Evolutionary conservation across 2,888 invertebrate genomes (phyloP).

Genomic region (Brachylomia viminalis): DNA sequence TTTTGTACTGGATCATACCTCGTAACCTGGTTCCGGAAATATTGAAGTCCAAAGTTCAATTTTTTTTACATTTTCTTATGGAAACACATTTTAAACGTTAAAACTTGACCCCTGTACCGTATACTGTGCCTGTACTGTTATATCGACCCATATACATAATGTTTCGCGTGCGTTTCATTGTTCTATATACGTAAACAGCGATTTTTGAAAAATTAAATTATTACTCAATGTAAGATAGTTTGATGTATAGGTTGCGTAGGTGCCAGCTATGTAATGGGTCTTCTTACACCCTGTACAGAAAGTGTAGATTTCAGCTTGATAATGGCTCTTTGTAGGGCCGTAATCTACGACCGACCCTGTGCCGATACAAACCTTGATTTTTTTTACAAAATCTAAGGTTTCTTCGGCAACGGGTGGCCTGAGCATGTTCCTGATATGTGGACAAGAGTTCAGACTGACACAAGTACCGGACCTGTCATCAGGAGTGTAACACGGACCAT

Average conservation of each 20-base stretch:
- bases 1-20: too few species aligned
- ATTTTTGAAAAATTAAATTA: too few species aligned
- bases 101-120: too few species aligned
- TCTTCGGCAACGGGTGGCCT: conserved; percentile 26
- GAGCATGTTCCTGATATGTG: conserved; percentile 28
- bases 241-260: neutral
- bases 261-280: neutral
- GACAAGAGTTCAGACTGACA: conserved; percentile 31
- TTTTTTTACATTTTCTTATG: too few species aligned
- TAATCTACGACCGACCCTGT: neutral
- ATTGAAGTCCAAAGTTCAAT: too few species aligned
- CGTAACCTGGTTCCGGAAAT: too few species aligned
- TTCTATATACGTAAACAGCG: too few species aligned
- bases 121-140: too few species aligned
- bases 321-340: neutral
- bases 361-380: conserved; percentile 38
- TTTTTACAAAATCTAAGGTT: conserved; percentile 14
- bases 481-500: conserved; percentile 68
- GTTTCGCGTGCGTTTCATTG: too few species aligned
- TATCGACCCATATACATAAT: too few species aligned
- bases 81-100: too few species aligned
- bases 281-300: neutral
- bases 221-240: too few species aligned
- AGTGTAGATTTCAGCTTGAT: neutral
- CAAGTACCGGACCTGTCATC: conserved; percentile 68